Conservation (phyloP, 2,797 vertebrate species). For the Adrianichthys oophorus region DNA sequence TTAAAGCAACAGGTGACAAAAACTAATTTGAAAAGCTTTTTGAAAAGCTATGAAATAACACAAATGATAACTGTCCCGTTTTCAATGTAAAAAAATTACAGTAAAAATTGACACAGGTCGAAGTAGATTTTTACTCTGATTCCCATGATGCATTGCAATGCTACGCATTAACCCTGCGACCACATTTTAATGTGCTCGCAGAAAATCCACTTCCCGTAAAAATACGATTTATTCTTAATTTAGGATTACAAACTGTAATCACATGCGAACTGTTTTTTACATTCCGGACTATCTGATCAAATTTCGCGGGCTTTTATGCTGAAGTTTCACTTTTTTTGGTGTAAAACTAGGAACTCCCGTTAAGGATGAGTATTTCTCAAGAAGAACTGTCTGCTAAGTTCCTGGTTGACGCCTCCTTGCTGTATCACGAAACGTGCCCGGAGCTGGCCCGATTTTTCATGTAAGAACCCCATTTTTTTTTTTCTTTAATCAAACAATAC, state of each 20-base stretch:
- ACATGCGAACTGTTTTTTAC: too few relatives aligned
- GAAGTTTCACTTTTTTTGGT: slow-evolving; percentile 3
- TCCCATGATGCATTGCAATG: slow-evolving; percentile 55
- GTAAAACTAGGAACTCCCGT: neutral
- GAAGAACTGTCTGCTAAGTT: slow-evolving; percentile 29
- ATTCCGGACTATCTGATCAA: too few relatives aligned
- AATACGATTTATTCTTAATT: too few relatives aligned
- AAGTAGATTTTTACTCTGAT: slow-evolving; percentile 19
- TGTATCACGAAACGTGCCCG: slow-evolving; percentile 72
- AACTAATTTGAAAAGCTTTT: too few relatives aligned
- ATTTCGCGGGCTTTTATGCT: neutral
- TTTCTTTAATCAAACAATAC: neutral
- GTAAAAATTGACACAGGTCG: too few relatives aligned
- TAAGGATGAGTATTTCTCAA: neutral
- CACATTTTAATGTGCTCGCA: slow-evolving; percentile 18
- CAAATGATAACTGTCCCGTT: too few relatives aligned
- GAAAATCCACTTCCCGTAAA: too few relatives aligned
- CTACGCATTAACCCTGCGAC: slow-evolving; percentile 43
- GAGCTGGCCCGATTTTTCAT: slow-evolving; percentile 73
- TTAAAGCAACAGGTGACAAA: too few relatives aligned
- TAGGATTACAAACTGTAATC: too few relatives aligned
- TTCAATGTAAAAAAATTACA: too few relatives aligned
- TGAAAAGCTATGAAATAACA: too few relatives aligned
- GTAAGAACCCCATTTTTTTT: slow-evolving; percentile 59
- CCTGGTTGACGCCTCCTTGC: slow-evolving; percentile 62